Evolutionary conservation across 2,888 invertebrate species (phyloP).

Genomic region (Drosophila colorata): DNA sequence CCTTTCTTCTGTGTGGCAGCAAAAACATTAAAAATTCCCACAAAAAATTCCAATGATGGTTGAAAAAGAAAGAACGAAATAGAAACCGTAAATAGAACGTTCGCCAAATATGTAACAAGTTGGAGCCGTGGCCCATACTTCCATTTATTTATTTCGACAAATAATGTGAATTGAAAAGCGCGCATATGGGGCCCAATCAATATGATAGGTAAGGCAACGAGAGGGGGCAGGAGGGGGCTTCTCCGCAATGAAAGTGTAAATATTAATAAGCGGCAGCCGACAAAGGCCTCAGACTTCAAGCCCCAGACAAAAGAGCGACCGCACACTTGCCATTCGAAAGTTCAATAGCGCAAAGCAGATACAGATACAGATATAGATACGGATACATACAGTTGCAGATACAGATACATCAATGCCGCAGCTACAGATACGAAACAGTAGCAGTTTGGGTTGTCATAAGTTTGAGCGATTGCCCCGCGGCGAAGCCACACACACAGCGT

Average conservation of each 20-base stretch:
- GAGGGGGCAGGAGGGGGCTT: neutral
- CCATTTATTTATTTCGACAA: slow-evolving; percentile 46
- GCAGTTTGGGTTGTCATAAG: slow-evolving; percentile 81
- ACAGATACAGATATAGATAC: slow-evolving; percentile 19
- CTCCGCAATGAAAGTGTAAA: slow-evolving; percentile 56
- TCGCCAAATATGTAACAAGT: slow-evolving; percentile 47
- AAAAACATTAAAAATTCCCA: slow-evolving; percentile 42
- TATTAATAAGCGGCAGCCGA: slow-evolving; percentile 56
- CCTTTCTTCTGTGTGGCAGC: neutral
- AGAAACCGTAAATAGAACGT: slow-evolving; percentile 16
- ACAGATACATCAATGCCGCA: slow-evolving; percentile 54
- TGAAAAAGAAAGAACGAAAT: slow-evolving; percentile 9
- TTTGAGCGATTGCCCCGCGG: slow-evolving; percentile 82
- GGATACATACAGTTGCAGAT: slow-evolving; percentile 30
- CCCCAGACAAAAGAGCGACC: slow-evolving; percentile 47
- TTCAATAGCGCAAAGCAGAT: slow-evolving; percentile 39
- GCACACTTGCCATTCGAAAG: slow-evolving; percentile 66
- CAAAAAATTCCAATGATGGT: slow-evolving; percentile 18
- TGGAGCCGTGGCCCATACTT: slow-evolving; percentile 26
- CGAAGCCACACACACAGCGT: slow-evolving; percentile 78
- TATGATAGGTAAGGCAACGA: neutral
- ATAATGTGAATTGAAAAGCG: slow-evolving; percentile 53
- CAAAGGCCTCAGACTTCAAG: slow-evolving; percentile 44
- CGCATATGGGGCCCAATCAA: slow-evolving; percentile 33
- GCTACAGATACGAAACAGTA: slow-evolving; percentile 63